Evolutionary conservation across 2,113 vertebrate species (phyloP), one percentile per base, ranked within the genome.

Genomic region (Upupa epops): DNA sequence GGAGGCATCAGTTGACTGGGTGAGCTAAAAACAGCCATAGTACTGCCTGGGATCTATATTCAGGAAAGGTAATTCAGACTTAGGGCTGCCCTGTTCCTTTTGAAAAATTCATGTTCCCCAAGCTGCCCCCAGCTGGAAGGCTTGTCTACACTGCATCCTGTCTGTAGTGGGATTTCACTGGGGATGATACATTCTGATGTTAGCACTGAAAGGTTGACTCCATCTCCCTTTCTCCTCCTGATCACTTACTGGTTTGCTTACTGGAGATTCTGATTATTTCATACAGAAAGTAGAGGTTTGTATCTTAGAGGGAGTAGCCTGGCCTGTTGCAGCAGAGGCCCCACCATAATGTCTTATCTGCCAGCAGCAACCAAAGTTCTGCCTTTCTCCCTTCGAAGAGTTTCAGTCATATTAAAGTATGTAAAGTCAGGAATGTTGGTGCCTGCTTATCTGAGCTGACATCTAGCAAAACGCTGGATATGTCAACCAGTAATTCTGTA

Each of bases 361-460:
- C 49, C 54, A 56, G 37, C 56, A 78, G 45, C 31, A 77, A 69
- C 61, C 61, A 37, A 18, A 78, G 34, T 19, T 65, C n/a, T n/a
- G n/a, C n/a, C n/a, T n/a, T 68, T 71, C 51, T 32, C 65, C 61
- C 32, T 63, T 69, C 31, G 29, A n/a, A 56, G 36, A 4, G 3
- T 56, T 86, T 75, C 40, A 18, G 58, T 81, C 54, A 20, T 5
- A 16, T 49, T 61, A 32, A 60, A 15, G 22, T 66, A 77, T 31
- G 49, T 87, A 40, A 84, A 87, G 42, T 42, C 51, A 54, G 51
- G 59, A 86, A 40, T n/a, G 59, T 71, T 63, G 61, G 83, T 4
- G 9, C 65, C 83, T 84, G 17, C 26, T 88, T 88, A 71, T 68
- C 73, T 75, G 72, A 79, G 76, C 63, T 69, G 74, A 65, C 36